Evolutionary conservation across 2,888 invertebrate genomes (phyloP).

Genomic region (Spisula subtruncata): DNA sequence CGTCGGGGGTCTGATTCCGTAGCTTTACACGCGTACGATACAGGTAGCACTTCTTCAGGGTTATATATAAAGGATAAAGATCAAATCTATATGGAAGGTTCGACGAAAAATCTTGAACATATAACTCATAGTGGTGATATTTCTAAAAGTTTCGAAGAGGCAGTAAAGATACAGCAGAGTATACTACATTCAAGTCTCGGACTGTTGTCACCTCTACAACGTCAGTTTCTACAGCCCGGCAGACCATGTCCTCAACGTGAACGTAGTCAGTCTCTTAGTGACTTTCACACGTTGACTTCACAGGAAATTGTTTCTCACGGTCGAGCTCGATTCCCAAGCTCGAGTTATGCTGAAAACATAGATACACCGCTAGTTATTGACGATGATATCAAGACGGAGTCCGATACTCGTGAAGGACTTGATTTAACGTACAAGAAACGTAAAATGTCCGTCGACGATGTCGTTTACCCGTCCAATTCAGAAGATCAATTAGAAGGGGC

Average conservation of each 20-base stretch:
- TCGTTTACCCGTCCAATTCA: conserved; percentile 43
- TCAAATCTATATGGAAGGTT: conserved; percentile 36
- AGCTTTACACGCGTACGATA: conserved; percentile 42
- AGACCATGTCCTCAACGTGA: conserved; percentile 55
- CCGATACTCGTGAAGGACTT: conserved; percentile 59
- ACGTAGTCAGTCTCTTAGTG: conserved; percentile 70
- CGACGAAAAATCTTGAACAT: conserved; percentile 45
- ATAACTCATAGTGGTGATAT: conserved; percentile 54
- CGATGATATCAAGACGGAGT: conserved; percentile 52
- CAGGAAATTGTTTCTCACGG: conserved; percentile 49
- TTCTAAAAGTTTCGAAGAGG: conserved; percentile 64
- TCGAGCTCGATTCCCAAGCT: conserved; percentile 66
- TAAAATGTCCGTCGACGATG: conserved; percentile 67
- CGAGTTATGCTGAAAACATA: conserved; percentile 68
- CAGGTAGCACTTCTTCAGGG: conserved; percentile 13
- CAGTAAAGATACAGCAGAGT: conserved; percentile 63
- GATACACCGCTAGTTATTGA: conserved; percentile 68
- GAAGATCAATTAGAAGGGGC: conserved; percentile 38
- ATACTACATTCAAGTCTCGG: conserved; percentile 66
- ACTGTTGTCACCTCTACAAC: conserved; percentile 61
- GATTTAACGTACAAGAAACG: conserved; percentile 70
- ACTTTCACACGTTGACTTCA: conserved; percentile 58
- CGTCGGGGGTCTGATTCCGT: conserved; percentile 55
- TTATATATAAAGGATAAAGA: conserved; percentile 58
- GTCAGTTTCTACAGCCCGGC: conserved; percentile 57